Percentiles rank a stretch among this genome's conserved stretches.
These are phyloP conservation scores for Parnassius smintheus DNA, from an alignment of 2,888 invertebrate genomes.

Conservation along the genomic window DNA sequence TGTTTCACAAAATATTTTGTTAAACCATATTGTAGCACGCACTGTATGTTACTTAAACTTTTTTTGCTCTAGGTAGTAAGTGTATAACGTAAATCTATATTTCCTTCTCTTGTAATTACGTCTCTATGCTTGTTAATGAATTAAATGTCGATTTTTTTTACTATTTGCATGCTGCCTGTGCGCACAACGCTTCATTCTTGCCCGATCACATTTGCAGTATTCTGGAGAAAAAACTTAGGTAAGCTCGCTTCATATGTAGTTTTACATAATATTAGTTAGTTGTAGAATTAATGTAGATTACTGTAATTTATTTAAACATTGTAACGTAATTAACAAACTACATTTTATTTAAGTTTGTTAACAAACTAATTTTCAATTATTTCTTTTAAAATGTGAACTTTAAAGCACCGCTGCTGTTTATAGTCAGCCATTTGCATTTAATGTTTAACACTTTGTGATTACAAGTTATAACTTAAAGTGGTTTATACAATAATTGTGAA, in stretches of 20 bases:
- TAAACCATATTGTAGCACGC: conserved; percentile 15
- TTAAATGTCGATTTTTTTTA: conserved; percentile 70
- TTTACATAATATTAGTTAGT: conserved; percentile 1
- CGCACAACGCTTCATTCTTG: conserved; percentile 80
- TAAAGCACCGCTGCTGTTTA: too few relatives aligned
- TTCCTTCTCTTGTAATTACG: conserved; percentile 11
- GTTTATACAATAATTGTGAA: too few relatives aligned
- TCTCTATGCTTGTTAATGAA: conserved; percentile 52
- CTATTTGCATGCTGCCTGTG: conserved; percentile 82
- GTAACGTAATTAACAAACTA: too few relatives aligned
- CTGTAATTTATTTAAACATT: too few relatives aligned
- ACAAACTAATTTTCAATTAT: too few relatives aligned
- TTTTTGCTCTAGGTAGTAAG: conserved; percentile 4
- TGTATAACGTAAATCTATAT: conserved; percentile 6
- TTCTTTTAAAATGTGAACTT: too few relatives aligned
- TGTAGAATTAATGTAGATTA: not conserved
- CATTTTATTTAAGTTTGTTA: too few relatives aligned
- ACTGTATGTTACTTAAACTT: conserved; percentile 2
- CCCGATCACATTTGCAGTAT: conserved; percentile 84
- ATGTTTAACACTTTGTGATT: too few relatives aligned
- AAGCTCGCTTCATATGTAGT: conserved; percentile 66
- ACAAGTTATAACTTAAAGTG: too few relatives aligned
- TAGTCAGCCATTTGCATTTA: too few relatives aligned
- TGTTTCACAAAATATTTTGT: not conserved
- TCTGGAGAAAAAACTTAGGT: conserved; percentile 93